Conservation (phyloP, 1,140 invertebrate genomes). For the Halyomorpha halys region DNA sequence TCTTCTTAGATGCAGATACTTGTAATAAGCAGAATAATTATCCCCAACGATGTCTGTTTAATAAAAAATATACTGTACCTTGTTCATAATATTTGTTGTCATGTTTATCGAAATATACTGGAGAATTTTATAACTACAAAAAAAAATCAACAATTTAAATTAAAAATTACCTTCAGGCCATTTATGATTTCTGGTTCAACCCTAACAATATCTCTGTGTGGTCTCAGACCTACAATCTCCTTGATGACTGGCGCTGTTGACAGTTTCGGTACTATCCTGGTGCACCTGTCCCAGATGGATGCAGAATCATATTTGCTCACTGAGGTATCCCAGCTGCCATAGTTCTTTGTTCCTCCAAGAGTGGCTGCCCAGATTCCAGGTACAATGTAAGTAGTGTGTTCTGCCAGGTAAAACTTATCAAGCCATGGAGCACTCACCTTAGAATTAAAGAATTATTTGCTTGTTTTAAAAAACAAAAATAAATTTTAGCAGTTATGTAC, state of each 20-base stretch:
- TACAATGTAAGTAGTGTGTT: conserved; percentile 75
- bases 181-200: conserved; percentile 46
- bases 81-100: no score
- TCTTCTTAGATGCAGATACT: no score
- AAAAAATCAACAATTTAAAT: no score
- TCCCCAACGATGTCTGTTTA: no score
- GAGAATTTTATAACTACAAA: no score
- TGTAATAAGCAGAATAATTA: no score
- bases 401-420: conserved; percentile 74
- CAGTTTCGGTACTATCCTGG: conserved; percentile 57
- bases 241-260: conserved; percentile 42
- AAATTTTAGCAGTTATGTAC: no score
- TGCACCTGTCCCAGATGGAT: conserved; percentile 63
- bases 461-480: no score
- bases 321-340: conserved; percentile 58
- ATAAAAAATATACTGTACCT: no score
- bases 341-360: conserved; percentile 71
- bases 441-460: not conserved
- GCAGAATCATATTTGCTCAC: conserved; percentile 58
- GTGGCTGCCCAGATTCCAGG: conserved; percentile 63
- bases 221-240: conserved; percentile 63
- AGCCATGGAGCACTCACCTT: conserved; percentile 82
- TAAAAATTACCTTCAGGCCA: conserved; percentile 23
- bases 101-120: no score
- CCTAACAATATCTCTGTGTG: conserved; percentile 50